Conservation (phyloP, 2,888 invertebrate species). For the Caenorhabditis sp. region DNA sequence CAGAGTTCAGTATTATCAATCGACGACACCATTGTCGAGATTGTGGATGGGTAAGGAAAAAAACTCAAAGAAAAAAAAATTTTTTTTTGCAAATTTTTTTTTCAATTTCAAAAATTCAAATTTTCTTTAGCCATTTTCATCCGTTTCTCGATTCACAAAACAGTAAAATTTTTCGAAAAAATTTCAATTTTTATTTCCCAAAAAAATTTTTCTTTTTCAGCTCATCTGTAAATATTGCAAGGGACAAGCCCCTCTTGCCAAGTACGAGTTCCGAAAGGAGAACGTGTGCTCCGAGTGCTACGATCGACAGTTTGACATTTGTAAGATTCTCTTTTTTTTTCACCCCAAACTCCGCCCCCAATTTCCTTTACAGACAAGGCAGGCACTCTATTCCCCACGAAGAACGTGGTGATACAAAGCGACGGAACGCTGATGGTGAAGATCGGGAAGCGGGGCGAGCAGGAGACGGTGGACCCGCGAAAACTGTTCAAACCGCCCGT, state of each 20-base stretch:
- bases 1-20: constrained; percentile 90
- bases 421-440: constrained; percentile 54
- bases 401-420: constrained; percentile 50
- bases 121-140: neutral
- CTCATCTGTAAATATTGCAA: constrained; percentile 79
- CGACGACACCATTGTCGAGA: constrained; percentile 91
- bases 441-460: constrained; percentile 55
- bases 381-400: constrained; percentile 73
- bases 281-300: constrained; percentile 81
- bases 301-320: constrained; percentile 68
- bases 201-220: too few relatives aligned
- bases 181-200: neutral
- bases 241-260: constrained; percentile 79
- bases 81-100: too few relatives aligned
- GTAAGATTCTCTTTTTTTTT: constrained; percentile 66
- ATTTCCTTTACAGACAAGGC: constrained; percentile 65
- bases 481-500: constrained; percentile 73
- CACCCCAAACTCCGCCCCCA: too few relatives aligned
- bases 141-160: too few relatives aligned
- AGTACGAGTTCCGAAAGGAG: constrained; percentile 66
- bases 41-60: constrained; percentile 89
- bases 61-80: too few relatives aligned
- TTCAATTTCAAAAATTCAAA: neutral
- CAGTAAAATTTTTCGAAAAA: too few relatives aligned
- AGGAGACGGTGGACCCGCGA: constrained; percentile 63